Evolutionary conservation across 2,888 invertebrate species (phyloP).

Genomic region (Atethmia centrago): DNA sequence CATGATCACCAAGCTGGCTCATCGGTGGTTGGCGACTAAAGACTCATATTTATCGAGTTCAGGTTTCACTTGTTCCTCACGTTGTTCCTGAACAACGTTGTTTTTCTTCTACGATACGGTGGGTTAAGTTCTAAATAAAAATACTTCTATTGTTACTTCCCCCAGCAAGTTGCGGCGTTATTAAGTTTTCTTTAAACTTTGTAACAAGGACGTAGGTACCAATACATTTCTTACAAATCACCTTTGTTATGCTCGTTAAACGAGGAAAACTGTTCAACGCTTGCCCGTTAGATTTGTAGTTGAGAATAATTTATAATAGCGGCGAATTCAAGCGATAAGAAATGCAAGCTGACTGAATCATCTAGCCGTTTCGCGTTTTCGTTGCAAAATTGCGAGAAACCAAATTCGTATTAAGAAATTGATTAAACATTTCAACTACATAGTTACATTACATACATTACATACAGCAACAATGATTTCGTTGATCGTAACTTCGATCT

Average conservation of each 20-base stretch:
- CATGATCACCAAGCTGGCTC: background rate
- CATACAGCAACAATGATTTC: background rate
- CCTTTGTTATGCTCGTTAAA: background rate
- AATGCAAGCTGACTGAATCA: background rate
- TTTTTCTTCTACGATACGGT: constrained; percentile 1
- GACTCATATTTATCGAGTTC: background rate
- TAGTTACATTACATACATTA: no score
- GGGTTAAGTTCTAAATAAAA: background rate
- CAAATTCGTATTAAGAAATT: constrained; percentile 4
- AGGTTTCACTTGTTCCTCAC: background rate
- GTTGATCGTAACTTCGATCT: background rate
- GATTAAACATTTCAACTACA: background rate
- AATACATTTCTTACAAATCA: background rate
- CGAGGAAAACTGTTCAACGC: constrained; percentile 15
- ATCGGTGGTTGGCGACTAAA: background rate
- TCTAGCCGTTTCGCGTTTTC: background rate
- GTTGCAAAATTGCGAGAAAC: background rate
- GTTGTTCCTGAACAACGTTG: no score
- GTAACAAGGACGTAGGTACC: background rate
- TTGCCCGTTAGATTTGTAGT: background rate
- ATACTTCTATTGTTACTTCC: background rate
- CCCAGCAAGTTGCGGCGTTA: background rate
- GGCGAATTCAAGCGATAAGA: constrained; percentile 26
- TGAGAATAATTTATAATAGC: constrained; percentile 14
- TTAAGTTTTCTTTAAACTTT: background rate